Conservation (phyloP, 2,888 invertebrate genomes). For the Baccha elongata region DNA sequence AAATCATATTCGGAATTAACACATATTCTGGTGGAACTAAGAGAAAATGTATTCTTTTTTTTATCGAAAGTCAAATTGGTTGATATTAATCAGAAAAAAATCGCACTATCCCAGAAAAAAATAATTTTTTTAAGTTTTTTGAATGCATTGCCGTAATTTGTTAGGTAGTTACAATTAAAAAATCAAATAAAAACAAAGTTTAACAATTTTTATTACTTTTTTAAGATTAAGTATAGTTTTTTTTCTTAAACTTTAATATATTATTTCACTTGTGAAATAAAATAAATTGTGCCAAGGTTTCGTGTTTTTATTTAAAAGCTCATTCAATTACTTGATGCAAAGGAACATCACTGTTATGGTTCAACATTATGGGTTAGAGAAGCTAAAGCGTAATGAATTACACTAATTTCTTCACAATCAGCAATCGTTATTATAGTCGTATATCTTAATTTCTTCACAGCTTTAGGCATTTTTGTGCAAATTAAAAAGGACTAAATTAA, state of each 20-base stretch:
- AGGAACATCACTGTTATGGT: not conserved
- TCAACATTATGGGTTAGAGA: not conserved
- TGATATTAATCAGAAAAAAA: too few species aligned
- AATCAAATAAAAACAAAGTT: too few species aligned
- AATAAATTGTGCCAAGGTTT: constrained; percentile 30
- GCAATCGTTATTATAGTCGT: not conserved
- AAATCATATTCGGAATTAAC: too few species aligned
- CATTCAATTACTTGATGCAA: constrained; percentile 6
- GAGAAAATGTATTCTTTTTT: too few species aligned
- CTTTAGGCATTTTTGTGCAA: constrained; percentile 37
- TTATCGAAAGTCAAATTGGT: too few species aligned
- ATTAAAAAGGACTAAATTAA: constrained; percentile 32
- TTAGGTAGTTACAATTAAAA: too few species aligned
- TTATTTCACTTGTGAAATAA: not conserved
- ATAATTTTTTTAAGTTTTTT: constrained; percentile 22
- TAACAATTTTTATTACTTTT: too few species aligned
- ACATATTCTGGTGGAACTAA: too few species aligned
- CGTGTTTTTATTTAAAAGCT: constrained; percentile 6
- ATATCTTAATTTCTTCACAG: constrained; percentile 57
- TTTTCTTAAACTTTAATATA: too few species aligned
- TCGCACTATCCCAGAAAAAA: too few species aligned
- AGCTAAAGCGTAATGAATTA: not conserved
- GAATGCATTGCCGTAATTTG: constrained; percentile 19
- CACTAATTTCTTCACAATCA: too few species aligned
- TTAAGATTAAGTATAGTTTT: too few species aligned